These are phyloP conservation scores for Diaprepes abbreviatus DNA, from an alignment of 2,888 invertebrate genomes.

Conservation along the genomic window DNA sequence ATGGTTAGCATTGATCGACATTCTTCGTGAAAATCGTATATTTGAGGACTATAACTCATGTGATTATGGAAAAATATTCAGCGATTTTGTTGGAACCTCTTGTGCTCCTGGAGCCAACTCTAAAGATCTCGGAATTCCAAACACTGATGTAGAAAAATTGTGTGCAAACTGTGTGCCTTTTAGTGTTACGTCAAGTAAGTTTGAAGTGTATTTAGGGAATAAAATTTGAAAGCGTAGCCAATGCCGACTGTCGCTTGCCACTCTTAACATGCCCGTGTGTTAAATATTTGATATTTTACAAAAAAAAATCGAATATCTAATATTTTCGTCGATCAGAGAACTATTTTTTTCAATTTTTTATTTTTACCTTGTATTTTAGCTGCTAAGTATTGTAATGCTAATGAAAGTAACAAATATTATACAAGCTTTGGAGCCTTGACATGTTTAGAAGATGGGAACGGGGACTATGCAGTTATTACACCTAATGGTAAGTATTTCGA, in stretches of 20 bases:
- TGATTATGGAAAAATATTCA: constrained; percentile 72
- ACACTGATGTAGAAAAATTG: constrained; percentile 57
- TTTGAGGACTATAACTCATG: constrained; percentile 68
- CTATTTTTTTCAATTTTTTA: too few species aligned
- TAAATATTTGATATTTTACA: too few species aligned
- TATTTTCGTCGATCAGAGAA: too few species aligned
- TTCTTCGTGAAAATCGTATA: constrained; percentile 69
- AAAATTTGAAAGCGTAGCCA: too few species aligned
- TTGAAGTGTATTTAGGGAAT: too few species aligned
- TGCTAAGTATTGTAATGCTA: constrained; percentile 68
- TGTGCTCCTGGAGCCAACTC: constrained; percentile 75
- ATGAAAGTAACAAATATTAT: constrained; percentile 71
- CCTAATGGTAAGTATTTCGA: constrained; percentile 58
- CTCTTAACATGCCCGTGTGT: too few species aligned
- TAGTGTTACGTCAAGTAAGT: constrained; percentile 47
- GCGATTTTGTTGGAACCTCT: constrained; percentile 71
- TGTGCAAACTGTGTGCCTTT: constrained; percentile 60
- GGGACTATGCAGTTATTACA: constrained; percentile 73
- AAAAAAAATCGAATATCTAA: too few species aligned
- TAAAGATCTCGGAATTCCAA: constrained; percentile 65
- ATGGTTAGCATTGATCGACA: constrained; percentile 74
- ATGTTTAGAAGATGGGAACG: constrained; percentile 71
- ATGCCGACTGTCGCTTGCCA: too few species aligned
- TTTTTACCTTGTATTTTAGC: too few species aligned
- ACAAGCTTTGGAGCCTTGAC: constrained; percentile 74